Evolutionary conservation across 2,113 vertebrate genomes (phyloP), one percentile per base, ranked within the genome.

Genomic region (Rhegmatorhina hoffmannsi): DNA sequence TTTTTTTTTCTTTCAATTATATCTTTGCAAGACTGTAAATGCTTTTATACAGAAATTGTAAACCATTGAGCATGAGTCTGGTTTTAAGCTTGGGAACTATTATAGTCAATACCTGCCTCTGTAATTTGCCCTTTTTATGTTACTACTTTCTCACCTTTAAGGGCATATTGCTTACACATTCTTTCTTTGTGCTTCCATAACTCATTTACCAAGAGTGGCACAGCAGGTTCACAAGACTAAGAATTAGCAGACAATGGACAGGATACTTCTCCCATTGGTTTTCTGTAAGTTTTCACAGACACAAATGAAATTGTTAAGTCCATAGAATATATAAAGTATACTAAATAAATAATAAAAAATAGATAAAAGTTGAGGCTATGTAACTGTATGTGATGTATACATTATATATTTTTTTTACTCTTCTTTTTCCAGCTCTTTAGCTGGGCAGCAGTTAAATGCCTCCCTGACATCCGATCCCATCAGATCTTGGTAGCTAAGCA

Each of bases 71-170:
- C 26, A 79, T 83, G 49, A 50, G 85, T 88, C 74, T 94, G 67
- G 44, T 93, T 92, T 87, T 87, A 83, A 87, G 70, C 40, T 84
- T 70, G 46, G 76, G 40, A 91, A 82, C 64, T 84, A 84, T 85
- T 93, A 90, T 44, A 88, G 78, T 88, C 44, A 92, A 76, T 92
- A 93, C 52, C 50, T 73, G 31, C 68, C 89, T 70, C 81, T 93
- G 56, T 81, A 93, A 79, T 85, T 93, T 93, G 49, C 55, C 72
- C 40, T 93, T 95, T 90, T 94, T 77, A 83, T 79, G 81, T n/a
- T 62, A 77, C 56, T 90, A 56, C n/a, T 68, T 83, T 59, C 82
- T 80, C 70, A 50, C 44, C 76, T 94, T 94, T 62, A 95, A 89
- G 72, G 72, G 28, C 40, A 69, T 76, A 78, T 67, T 93, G 60